phyloP scores from a whole-genome alignment of 1,140 invertebrate genomes.

The Teleopsis dalmanni region DNA sequence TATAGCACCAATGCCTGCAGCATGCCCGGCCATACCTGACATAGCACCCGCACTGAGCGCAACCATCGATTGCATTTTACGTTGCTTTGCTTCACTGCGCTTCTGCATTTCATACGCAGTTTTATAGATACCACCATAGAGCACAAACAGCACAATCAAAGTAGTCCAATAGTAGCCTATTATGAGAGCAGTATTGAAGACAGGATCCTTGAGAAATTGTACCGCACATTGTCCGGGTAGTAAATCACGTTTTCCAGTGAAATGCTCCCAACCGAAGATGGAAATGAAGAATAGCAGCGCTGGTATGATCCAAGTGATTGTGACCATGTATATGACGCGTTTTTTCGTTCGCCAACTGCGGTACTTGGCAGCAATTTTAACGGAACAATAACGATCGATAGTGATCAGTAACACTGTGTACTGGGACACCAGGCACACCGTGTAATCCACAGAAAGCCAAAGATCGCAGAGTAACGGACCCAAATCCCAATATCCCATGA shows the following conservation, averaged over 20 bases:
- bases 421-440: constrained; percentile 96
- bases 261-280: constrained; percentile 99
- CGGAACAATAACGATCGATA: constrained; percentile 97
- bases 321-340: constrained; percentile 85
- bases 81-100: constrained; percentile 90
- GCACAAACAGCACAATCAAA: constrained; percentile 81
- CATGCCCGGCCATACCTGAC: constrained; percentile 80
- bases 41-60: constrained; percentile 79
- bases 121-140: constrained; percentile 97
- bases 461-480: constrained; percentile 94
- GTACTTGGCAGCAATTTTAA: constrained; percentile 97
- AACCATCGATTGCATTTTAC: constrained; percentile 91
- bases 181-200: constrained; percentile 96
- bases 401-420: constrained; percentile 99
- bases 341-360: constrained; percentile 93
- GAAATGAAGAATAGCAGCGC: constrained; percentile 94
- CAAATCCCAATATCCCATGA: constrained; percentile 95
- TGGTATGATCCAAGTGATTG: constrained; percentile 97
- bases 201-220: constrained; percentile 95
- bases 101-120: constrained; percentile 97
- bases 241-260: constrained; percentile 84
- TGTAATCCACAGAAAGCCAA: constrained; percentile 98
- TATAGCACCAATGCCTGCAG: constrained; percentile 70
- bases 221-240: constrained; percentile 87
- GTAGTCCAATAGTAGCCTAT: constrained; percentile 98